These are phyloP conservation scores for Cotesia congregata DNA, from an alignment of 2,888 invertebrate genomes.

Conservation along the genomic window DNA sequence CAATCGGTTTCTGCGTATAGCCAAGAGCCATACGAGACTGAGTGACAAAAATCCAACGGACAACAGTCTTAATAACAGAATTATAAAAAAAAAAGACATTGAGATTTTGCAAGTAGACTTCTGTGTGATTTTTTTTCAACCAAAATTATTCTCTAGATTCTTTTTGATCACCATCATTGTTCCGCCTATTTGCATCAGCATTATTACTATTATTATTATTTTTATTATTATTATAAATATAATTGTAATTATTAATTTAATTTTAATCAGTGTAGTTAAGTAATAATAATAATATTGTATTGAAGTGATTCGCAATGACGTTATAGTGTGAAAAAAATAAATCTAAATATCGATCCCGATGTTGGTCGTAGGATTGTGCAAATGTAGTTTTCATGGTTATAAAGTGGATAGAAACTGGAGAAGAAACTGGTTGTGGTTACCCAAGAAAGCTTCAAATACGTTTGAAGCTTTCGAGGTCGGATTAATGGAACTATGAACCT, in stretches of 20 bases:
- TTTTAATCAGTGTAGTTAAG: neutral
- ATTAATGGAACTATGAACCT: constrained; percentile 98
- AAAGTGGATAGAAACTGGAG: constrained; percentile 69
- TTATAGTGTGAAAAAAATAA: constrained; percentile 22
- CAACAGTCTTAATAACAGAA: neutral
- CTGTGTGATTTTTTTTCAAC: neutral
- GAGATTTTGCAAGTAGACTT: neutral
- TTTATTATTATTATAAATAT: constrained; percentile 2
- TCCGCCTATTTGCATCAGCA: too few species aligned
- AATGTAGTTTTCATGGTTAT: constrained; percentile 72
- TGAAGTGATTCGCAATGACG: constrained; percentile 25
- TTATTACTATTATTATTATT: neutral
- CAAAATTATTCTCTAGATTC: neutral
- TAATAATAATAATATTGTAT: neutral
- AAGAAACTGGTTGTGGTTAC: constrained; percentile 78
- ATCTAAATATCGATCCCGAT: constrained; percentile 69
- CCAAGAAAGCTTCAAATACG: constrained; percentile 92
- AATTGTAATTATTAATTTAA: neutral
- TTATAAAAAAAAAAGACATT: neutral
- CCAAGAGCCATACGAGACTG: neutral
- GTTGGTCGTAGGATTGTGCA: constrained; percentile 71
- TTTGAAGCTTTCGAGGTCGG: constrained; percentile 96
- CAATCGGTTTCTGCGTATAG: constrained; percentile 20
- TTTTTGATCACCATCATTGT: neutral
- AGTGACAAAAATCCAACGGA: neutral